Conservation (phyloP, 2,797 vertebrate genomes). For the Morelia viridis region DNA sequence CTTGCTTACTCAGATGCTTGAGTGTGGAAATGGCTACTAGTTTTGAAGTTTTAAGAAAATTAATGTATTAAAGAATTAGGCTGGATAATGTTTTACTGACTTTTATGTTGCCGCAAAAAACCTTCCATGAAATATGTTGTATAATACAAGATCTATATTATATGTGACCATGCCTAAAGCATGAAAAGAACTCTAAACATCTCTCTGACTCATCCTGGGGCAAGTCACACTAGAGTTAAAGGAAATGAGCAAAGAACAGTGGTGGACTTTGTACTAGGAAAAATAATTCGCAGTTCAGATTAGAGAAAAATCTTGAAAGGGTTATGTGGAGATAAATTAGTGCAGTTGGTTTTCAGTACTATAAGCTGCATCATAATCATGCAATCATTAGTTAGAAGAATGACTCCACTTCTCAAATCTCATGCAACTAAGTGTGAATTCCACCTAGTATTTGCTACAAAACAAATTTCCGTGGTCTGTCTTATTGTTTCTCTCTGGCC, state of each 20-base stretch:
- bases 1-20: neutral
- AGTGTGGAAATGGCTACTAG: neutral
- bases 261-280: neutral
- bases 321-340: slow-evolving; percentile 4
- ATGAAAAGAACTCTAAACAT: slow-evolving; percentile 32
- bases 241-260: neutral
- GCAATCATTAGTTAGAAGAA: neutral
- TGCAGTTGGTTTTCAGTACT: slow-evolving; percentile 17
- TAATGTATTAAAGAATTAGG: neutral
- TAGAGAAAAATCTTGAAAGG: neutral
- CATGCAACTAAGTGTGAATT: neutral
- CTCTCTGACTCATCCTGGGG: neutral
- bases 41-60: neutral
- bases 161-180: slow-evolving; percentile 28
- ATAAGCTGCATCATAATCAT: slow-evolving; percentile 20
- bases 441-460: neutral
- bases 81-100: neutral
- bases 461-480: accelerated
- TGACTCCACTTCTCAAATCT: neutral
- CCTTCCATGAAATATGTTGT: slow-evolving; percentile 55
- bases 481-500: neutral
- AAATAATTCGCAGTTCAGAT: slow-evolving; percentile 36
- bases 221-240: neutral
- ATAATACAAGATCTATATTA: slow-evolving; percentile 31
- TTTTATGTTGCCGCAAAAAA: slow-evolving; percentile 59